phyloP scores from a whole-genome alignment of 2,113 vertebrate species.

The Daboia siamensis region DNA sequence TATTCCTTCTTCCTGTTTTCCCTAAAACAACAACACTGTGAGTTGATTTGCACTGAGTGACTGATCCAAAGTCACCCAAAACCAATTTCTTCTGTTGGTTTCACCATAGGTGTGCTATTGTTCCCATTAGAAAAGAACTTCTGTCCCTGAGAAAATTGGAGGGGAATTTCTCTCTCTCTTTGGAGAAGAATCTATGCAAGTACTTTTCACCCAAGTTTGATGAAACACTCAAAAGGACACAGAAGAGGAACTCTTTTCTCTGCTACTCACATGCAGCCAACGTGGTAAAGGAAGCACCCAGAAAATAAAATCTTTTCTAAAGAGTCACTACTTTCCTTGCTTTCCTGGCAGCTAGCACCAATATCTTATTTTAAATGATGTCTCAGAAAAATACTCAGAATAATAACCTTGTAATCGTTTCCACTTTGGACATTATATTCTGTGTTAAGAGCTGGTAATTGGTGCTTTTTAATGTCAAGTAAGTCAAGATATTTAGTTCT shows the following conservation, averaged over 20 bases:
- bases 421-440: constrained; percentile 43
- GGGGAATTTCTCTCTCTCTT: neutral
- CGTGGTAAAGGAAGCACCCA: neutral
- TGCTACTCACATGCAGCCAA: neutral
- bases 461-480: constrained; percentile 42
- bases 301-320: neutral
- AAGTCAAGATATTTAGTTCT: constrained; percentile 31
- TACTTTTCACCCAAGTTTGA: neutral
- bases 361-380: neutral
- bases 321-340: neutral
- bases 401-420: constrained; percentile 49
- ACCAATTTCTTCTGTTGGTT: neutral
- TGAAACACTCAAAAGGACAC: neutral
- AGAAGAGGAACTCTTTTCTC: neutral
- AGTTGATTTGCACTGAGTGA: neutral
- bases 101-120: neutral
- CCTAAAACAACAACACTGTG: neutral
- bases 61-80: neutral
- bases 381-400: neutral
- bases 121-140: neutral
- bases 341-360: neutral
- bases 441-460: constrained; percentile 47
- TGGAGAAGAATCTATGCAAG: neutral
- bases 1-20: neutral
- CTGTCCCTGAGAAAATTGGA: neutral